These are phyloP conservation scores for Diadumene lineata DNA, from an alignment of 92 coral and sea anemone species.

Conservation along the genomic window DNA sequence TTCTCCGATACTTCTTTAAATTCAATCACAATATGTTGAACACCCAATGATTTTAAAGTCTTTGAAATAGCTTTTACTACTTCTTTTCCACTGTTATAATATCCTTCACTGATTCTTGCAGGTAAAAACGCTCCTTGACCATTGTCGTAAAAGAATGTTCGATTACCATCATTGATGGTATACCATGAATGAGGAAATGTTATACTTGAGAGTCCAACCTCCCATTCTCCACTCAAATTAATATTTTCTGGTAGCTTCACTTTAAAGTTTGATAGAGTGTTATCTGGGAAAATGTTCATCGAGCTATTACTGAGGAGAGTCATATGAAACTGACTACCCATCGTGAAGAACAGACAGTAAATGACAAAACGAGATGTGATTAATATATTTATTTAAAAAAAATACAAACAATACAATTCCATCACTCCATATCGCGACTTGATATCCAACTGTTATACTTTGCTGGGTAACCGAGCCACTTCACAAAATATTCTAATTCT, in stretches of 20 bases:
- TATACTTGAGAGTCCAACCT: conserved; percentile 9
- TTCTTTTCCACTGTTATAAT: not conserved
- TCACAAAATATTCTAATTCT: conserved; percentile 11
- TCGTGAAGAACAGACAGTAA: not conserved
- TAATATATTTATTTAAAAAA: not conserved
- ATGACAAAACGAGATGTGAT: not conserved
- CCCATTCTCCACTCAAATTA: conserved; percentile 25
- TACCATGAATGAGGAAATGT: not conserved
- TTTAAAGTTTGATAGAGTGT: conserved; percentile 7
- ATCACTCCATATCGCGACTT: not conserved
- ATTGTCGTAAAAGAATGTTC: too few species aligned
- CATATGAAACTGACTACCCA: not conserved
- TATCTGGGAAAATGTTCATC: conserved; percentile 18
- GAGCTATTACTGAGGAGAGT: too few species aligned
- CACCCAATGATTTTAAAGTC: too few species aligned
- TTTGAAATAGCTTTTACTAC: not conserved
- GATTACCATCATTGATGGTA: too few species aligned
- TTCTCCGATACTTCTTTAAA: not conserved
- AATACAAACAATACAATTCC: not conserved
- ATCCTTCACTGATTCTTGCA: too few species aligned
- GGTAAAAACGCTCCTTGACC: too few species aligned
- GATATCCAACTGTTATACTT: conserved; percentile 23
- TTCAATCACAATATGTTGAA: too few species aligned
- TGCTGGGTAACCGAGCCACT: conserved; percentile 33
- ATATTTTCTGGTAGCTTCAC: conserved; percentile 25